Base-by-base conservation (phyloP, 64 coral and sea anemone species). In the Porites lutea region DNA sequence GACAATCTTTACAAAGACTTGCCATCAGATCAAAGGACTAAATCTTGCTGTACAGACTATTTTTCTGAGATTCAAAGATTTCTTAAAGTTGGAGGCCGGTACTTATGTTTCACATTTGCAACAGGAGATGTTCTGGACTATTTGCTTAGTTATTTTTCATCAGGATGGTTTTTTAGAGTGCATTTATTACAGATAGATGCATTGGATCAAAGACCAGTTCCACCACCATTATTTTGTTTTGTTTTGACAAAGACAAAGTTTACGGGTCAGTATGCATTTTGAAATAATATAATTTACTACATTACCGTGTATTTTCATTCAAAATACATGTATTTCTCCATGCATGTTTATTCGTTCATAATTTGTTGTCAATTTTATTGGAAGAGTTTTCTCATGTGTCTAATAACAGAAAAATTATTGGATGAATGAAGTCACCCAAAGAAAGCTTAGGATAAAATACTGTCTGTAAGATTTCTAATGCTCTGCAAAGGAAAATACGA, bases 241-340 rank as follows among this genome's bases (percentile, higher is more conserved):
- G 77, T 98, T 67, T 95, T 98, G 58, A 98, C 96, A 53, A 98
- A 98, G 45, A 98, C 96, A 79, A 98, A 95, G 65, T 95, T 82
- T 87, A 72, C 67, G 93, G 96, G 90, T 95, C 44, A 67, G 46
- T 86, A 13, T 21, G 19, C 23, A 19, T 47, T 60, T 59, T 61
- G 8, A 37, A 37, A 37, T 37, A 37, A 37, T 37, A 37, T 37
- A 37, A 37, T 37, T 37, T 37, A 37, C 27, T 37, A 37, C 1
- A 37, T 37, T 37, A 37, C 27, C 27, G 1, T 37, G 27, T 37
- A 37, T 37, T 37, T 37, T 37, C 27, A 37, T 37, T 37, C 27
- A 37, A 37, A 37, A 37, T 37, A 37, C 27, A 37, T 37, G 27
- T 37, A 37, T 37, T 37, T 37, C 27, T 37, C 27, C 27, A 37